phyloP scores from a whole-genome alignment of 2,113 vertebrate genomes.

The Columba livia region DNA sequence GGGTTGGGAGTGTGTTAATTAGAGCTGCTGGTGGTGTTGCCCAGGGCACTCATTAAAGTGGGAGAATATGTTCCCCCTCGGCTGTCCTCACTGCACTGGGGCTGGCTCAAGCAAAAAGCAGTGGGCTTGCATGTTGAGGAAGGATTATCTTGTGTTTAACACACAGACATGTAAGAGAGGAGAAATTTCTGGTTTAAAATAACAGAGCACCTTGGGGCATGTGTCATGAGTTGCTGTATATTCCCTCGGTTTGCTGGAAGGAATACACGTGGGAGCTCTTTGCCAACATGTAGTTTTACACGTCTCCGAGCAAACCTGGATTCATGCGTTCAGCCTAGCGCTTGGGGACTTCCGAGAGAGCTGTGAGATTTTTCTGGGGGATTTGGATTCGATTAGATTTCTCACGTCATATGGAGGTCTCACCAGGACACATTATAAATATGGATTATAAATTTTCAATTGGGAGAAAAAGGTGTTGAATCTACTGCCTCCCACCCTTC shows the following conservation, averaged over 20 bases:
- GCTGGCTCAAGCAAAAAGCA: background rate
- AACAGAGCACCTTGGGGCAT: background rate
- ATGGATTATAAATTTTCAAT: background rate
- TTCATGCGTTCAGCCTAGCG: background rate
- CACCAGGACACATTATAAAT: conserved; percentile 6
- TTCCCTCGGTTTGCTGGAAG: conserved; percentile 44
- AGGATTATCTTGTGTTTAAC: background rate
- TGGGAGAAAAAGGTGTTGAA: background rate
- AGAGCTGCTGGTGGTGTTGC: background rate
- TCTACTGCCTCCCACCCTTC: background rate
- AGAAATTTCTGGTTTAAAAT: conserved; percentile 5
- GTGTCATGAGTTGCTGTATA: background rate
- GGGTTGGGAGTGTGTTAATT: background rate
- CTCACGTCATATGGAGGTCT: background rate
- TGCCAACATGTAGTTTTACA: conserved; percentile 21
- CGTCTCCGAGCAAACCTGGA: conserved; percentile 1
- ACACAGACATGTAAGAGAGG: background rate
- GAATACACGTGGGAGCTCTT: conserved; percentile 1
- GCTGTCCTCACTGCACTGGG: background rate
- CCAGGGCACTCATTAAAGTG: background rate
- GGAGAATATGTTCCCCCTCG: background rate
- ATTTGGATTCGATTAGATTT: conserved; percentile 23
- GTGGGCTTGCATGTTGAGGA: background rate
- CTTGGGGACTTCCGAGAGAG: background rate
- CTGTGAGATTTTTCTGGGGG: conserved; percentile 8